Evolutionary conservation across 2,797 vertebrate species (phyloP).

Genomic region (Amphiprion clarkii): DNA sequence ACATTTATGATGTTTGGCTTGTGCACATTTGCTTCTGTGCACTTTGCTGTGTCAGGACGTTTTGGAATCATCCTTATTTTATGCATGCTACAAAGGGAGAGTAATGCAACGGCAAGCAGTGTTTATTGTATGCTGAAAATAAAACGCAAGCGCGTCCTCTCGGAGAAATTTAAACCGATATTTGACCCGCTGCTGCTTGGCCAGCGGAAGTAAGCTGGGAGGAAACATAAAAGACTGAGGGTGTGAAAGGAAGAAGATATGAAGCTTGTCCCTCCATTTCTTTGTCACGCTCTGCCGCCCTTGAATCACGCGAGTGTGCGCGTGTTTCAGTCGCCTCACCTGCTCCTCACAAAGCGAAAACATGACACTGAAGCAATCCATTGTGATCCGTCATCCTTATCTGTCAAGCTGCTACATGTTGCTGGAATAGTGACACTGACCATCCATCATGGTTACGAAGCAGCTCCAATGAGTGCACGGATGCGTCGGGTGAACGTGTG

Average conservation of each 20-base stretch:
- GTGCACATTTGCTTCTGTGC: constrained; percentile 18
- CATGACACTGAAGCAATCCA: constrained; percentile 50
- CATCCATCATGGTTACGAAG: constrained; percentile 63
- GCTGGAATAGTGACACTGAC: constrained; percentile 38
- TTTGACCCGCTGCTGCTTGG: constrained; percentile 25
- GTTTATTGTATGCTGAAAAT: constrained; percentile 34
- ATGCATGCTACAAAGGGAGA: constrained; percentile 23
- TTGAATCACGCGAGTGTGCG: constrained; percentile 30
- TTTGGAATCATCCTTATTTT: constrained; percentile 34
- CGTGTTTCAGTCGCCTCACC: constrained; percentile 41
- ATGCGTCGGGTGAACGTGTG: constrained; percentile 2
- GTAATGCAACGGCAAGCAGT: constrained; percentile 13
- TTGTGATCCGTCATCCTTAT: constrained; percentile 67
- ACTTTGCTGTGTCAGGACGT: constrained; percentile 54
- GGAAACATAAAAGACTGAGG: constrained; percentile 24
- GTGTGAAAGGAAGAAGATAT: constrained; percentile 22
- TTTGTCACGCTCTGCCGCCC: constrained; percentile 29
- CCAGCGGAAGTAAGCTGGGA: constrained; percentile 19
- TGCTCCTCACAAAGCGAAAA: constrained; percentile 52
- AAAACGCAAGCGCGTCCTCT: constrained; percentile 34
- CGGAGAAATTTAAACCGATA: constrained; percentile 17
- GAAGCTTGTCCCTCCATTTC: constrained; percentile 18
- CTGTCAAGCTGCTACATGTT: constrained; percentile 51
- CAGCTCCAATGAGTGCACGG: constrained; percentile 2
- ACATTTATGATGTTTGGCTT: constrained; percentile 40